Evolutionary conservation across 2,888 invertebrate species (phyloP).

Genomic region (Tupiocoris notatus): DNA sequence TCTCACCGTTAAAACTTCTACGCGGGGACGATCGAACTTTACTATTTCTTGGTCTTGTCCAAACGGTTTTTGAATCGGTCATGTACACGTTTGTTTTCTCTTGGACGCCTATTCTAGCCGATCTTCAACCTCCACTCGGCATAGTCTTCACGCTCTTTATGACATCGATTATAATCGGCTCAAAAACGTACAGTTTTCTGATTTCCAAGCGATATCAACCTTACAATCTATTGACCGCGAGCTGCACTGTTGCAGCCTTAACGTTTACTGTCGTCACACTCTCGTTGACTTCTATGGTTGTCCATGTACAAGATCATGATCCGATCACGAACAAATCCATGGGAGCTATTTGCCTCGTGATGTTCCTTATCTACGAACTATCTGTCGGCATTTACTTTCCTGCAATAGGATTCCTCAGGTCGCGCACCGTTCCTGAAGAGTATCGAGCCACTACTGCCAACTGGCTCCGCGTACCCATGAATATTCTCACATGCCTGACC

Average conservation of each 20-base stretch:
- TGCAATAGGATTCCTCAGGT: slow-evolving; percentile 58
- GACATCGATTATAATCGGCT: slow-evolving; percentile 62
- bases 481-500: slow-evolving; percentile 58
- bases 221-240: slow-evolving; percentile 47
- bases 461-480: slow-evolving; percentile 62
- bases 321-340: slow-evolving; percentile 44
- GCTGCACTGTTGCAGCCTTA: slow-evolving; percentile 43
- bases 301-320: slow-evolving; percentile 45
- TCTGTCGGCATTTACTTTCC: slow-evolving; percentile 62
- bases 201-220: slow-evolving; percentile 48
- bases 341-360: slow-evolving; percentile 54
- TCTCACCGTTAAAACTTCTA: slow-evolving; percentile 49
- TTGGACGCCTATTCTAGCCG: slow-evolving; percentile 61
- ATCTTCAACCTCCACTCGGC: slow-evolving; percentile 57
- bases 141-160: slow-evolving; percentile 62
- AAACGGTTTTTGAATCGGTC: slow-evolving; percentile 55
- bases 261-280: slow-evolving; percentile 43
- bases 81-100: slow-evolving; percentile 63
- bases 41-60: slow-evolving; percentile 52
- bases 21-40: slow-evolving; percentile 49
- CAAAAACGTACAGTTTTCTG: slow-evolving; percentile 57
- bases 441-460: slow-evolving; percentile 59
- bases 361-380: slow-evolving; percentile 59
- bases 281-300: slow-evolving; percentile 43
- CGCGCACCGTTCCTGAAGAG: slow-evolving; percentile 59